phyloP scores from a whole-genome alignment of 2,888 invertebrate species.

The Heteromyza rotundicornis region DNA sequence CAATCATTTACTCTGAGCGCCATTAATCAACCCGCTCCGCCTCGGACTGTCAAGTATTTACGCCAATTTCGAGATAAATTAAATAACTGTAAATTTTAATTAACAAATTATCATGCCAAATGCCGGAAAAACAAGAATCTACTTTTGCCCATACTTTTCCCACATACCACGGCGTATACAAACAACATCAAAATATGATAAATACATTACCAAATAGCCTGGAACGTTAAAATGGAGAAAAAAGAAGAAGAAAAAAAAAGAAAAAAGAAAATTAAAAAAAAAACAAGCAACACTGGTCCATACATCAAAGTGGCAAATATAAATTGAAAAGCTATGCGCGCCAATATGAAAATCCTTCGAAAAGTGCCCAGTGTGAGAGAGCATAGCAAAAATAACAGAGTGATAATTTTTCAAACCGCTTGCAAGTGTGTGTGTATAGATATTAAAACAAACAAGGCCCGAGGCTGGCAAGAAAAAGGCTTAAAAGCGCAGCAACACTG shows the following conservation, averaged over 20 bases:
- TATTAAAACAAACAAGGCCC: constrained; percentile 2
- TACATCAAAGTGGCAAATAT: constrained; percentile 35
- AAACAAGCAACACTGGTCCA: constrained; percentile 18
- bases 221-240: too few species aligned
- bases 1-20: too few species aligned
- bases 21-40: too few species aligned
- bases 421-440: too few species aligned
- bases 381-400: background rate
- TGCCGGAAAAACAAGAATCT: background rate
- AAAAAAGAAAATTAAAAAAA: background rate
- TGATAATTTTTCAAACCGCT: constrained; percentile 2
- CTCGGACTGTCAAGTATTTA: too few species aligned
- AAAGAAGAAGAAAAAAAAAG: background rate
- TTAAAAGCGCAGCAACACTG: background rate
- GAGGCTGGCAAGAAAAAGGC: background rate
- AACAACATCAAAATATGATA: too few species aligned
- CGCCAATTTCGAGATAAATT: background rate
- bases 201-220: too few species aligned
- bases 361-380: background rate
- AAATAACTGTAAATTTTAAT: constrained; percentile 2
- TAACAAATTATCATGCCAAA: background rate
- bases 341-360: background rate
- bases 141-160: background rate
- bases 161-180: background rate
- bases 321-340: constrained; percentile 31